Evolutionary conservation across 2,888 invertebrate genomes (phyloP), one percentile per base, ranked within the genome.

Genomic region (Polietes domitor): DNA sequence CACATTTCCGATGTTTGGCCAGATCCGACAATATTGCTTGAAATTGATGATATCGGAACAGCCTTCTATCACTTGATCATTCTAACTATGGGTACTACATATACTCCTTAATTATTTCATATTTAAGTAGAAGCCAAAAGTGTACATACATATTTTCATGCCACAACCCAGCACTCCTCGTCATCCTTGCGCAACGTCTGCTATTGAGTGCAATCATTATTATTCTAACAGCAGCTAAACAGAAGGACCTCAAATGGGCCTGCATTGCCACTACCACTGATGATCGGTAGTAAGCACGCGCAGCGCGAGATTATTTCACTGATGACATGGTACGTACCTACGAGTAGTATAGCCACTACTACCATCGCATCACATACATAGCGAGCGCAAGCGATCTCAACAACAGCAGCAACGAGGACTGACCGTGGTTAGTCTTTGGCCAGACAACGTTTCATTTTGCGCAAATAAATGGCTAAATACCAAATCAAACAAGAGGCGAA

Each of bases 401-500:
- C 24, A 28, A 32, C 28, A 19, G 32, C 28, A 19, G 12, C 26
- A 24, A 26, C n/a, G 58, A 6, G 2, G 12, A 26, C 12, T 21
- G 24, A 4, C 7, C n/a, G 1, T 47, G 47, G 47, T 47, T 47
- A n/a, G 15, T 47, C n/a, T 15, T 47, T 47, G 15, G 47, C 47
- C 6, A n/a, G n/a, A n/a, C 47, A 47, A n/a, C 12, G 65, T 19
- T 73, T 63, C 28, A 32, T 80, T 47, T 61, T 58, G 55, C 80
- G 21, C 82, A 86, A 84, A 85, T 79, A 81, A 87, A 89, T 75
- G 78, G 85, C 88, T 84, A 84, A 80, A 80, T 84, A 84, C 80
- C 83, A 84, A 84, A 84, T 84, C 83, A 84, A 84, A 84, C 80
- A 84, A 84, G 80, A 84, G 89, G 88, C 87, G 83, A 89, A 89